Evolutionary conservation across 2,888 invertebrate species (phyloP).

Genomic region (Melieria picta): DNA sequence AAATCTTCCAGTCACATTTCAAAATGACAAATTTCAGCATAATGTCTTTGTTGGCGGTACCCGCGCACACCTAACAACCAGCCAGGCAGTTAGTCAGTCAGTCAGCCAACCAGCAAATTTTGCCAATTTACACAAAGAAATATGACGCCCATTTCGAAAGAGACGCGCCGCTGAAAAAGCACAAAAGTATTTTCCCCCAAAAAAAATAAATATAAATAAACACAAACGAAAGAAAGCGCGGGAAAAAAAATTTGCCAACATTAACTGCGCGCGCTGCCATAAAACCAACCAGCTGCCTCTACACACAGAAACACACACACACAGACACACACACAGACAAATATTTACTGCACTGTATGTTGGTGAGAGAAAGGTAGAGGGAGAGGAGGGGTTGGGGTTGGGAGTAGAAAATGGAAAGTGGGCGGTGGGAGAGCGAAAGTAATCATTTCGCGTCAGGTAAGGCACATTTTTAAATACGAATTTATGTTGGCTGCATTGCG

Average conservation of each 20-base stretch:
- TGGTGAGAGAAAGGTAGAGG: too few species aligned
- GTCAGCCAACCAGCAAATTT: conserved; percentile 22
- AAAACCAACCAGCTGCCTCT: neutral
- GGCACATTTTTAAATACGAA: conserved; percentile 63
- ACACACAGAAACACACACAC: neutral
- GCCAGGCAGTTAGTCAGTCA: neutral
- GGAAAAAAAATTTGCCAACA: conserved; percentile 3
- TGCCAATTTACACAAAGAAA: conserved; percentile 43
- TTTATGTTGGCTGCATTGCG: conserved; percentile 54
- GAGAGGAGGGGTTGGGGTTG: too few species aligned
- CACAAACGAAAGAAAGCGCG: neutral
- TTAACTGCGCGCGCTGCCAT: neutral
- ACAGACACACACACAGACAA: neutral
- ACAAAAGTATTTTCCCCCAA: neutral
- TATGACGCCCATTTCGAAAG: conserved; percentile 41
- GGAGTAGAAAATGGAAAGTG: neutral
- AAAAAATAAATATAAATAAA: neutral
- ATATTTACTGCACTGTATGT: neutral
- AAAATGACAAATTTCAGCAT: conserved; percentile 37
- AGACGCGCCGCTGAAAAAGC: conserved; percentile 34
- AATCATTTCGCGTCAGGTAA: conserved; percentile 42
- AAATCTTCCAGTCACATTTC: conserved; percentile 36
- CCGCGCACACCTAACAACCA: neutral
- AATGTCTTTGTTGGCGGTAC: conserved; percentile 11
- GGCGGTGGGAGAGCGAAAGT: neutral